Evolutionary conservation across 2,888 invertebrate genomes (phyloP), one percentile per base, ranked within the genome.

Genomic region (Steinernema hermaphroditum): DNA sequence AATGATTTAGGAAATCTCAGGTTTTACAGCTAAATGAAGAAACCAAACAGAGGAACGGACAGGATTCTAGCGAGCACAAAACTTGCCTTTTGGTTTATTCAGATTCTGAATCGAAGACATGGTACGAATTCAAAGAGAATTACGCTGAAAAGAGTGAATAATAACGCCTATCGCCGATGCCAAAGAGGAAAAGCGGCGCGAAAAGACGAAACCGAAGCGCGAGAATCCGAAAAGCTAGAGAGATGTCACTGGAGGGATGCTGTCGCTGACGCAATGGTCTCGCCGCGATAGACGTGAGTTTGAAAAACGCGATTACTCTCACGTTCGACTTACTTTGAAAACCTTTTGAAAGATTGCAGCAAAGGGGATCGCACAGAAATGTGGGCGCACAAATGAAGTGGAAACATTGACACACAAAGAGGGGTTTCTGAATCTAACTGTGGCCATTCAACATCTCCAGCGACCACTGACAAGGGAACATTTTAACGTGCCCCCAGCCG

Each of bases 11-110:
- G 32, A 62, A 49, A n/a, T 62, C 41, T 27, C 29, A 22, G 29
- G 6, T 0, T 22, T 76, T 70, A 68, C n/a, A 46, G 8, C 6
- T 9, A 32, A 27, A 22, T 24, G 24, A 57, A 54, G 22, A 19
- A 2, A 22, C 22, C 34, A 34, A 68, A 62, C 24, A 12, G 14
- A 32, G 37, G 69, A 69, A 57, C 0, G 16, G n/a, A 50, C 49
- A 41, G 6, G 37, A n/a, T n/a, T n/a, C n/a, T n/a, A n/a, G n/a
- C n/a, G n/a, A n/a, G n/a, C n/a, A n/a, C n/a, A 72, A 71, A 44
- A 27, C 49, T 54, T 62, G 83, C 82, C 82, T 75, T 82, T 83
- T 22, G 83, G 82, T 75, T 83, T 82, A 71, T 80, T 81, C 70
- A 82, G 71, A 69, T 82, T 82, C 72, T 78, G 79, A 37, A 78